phyloP scores from a whole-genome alignment of 1,140 invertebrate species.

The Pachyrhynchus sulphureomaculatus region DNA sequence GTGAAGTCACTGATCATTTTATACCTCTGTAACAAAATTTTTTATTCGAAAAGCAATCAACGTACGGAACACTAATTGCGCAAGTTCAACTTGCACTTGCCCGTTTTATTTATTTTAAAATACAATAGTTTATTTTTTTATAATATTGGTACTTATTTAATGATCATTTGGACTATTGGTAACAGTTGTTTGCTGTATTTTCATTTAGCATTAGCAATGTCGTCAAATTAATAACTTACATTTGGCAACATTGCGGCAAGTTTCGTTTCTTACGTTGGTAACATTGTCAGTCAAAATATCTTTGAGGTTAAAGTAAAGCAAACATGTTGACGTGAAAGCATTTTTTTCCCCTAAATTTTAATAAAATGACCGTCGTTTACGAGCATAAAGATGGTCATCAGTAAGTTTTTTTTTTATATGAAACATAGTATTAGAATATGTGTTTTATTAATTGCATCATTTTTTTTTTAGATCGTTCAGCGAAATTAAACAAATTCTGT shows the following conservation, averaged over 20 bases:
- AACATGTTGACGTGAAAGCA: background rate
- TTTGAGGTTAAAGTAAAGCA: background rate
- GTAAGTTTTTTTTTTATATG: slow-evolving; percentile 1
- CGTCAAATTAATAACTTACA: too few species aligned
- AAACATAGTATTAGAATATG: background rate
- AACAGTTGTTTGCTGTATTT: too few species aligned
- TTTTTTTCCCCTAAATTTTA: background rate
- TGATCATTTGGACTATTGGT: too few species aligned
- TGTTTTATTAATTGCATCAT: background rate
- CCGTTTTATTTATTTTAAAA: too few species aligned
- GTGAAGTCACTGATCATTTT: too few species aligned
- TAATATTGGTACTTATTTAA: too few species aligned
- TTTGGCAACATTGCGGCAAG: background rate
- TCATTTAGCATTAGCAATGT: too few species aligned
- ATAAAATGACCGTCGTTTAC: slow-evolving; percentile 20
- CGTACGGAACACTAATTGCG: too few species aligned
- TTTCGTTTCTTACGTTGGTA: background rate
- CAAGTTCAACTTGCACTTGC: too few species aligned
- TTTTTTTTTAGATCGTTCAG: slow-evolving; percentile 33
- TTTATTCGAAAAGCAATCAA: too few species aligned
- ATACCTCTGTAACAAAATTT: too few species aligned
- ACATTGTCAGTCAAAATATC: background rate
- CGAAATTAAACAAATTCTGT: slow-evolving; percentile 62
- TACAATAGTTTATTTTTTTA: too few species aligned
- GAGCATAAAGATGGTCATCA: slow-evolving; percentile 1